Conservation (phyloP, 2,888 invertebrate species). For the Standfussiana lucernea region DNA sequence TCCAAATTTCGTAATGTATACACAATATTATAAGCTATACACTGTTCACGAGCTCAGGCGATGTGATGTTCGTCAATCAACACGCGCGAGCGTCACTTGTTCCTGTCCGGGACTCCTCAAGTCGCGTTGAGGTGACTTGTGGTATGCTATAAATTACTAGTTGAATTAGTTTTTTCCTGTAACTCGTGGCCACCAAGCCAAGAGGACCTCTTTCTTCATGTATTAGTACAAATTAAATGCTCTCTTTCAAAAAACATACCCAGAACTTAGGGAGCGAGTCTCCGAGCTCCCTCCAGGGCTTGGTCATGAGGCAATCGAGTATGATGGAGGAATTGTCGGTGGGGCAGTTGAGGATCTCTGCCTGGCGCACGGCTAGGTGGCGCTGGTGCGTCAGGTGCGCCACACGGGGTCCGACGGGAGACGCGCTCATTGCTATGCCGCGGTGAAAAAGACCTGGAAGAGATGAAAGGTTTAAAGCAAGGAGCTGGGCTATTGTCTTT, state of each 20-base stretch:
- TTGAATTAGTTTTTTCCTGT: background rate
- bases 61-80: background rate
- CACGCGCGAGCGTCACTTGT: background rate
- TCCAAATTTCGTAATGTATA: too few species aligned
- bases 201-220: background rate
- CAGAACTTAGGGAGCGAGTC: conserved; percentile 86
- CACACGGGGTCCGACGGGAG: conserved; percentile 87
- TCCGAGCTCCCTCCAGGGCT: conserved; percentile 86
- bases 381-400: conserved; percentile 89
- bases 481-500: background rate
- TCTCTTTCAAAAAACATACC: conserved; percentile 74
- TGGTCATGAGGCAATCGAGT: conserved; percentile 91
- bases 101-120: background rate
- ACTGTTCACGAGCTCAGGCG: too few species aligned
- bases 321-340: conserved; percentile 89
- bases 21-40: too few species aligned
- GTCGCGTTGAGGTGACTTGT: background rate
- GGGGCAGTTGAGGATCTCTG: conserved; percentile 91
- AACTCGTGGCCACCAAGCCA: too few species aligned
- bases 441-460: conserved; percentile 92
- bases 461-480: background rate
- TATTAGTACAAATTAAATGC: background rate
- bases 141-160: background rate
- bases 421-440: conserved; percentile 93
- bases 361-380: conserved; percentile 92